These are phyloP conservation scores for Balaenoptera acutorostrata DNA, from an alignment of 2,113 vertebrate genomes.

Conservation along the genomic window DNA sequence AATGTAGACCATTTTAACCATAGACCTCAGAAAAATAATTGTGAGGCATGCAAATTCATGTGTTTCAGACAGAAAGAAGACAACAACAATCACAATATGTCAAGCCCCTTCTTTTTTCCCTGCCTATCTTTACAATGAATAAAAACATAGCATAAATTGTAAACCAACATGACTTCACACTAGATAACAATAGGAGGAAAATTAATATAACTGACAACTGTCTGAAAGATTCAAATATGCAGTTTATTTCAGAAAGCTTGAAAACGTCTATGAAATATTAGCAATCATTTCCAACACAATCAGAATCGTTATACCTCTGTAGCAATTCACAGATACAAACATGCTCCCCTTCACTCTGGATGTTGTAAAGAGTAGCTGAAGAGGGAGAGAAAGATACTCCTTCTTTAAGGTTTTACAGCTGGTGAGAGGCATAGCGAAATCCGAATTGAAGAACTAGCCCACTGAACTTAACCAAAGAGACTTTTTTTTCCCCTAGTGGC, in stretches of 20 bases:
- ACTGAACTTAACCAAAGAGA: neutral
- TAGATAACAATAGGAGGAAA: neutral
- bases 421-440: neutral
- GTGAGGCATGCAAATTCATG: neutral
- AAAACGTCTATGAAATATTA: neutral
- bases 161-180: neutral
- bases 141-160: constrained; percentile 1
- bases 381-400: neutral
- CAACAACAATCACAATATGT: neutral
- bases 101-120: neutral
- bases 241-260: constrained; percentile 29
- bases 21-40: constrained; percentile 28
- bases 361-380: neutral
- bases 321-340: neutral
- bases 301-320: neutral
- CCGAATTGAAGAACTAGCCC: neutral
- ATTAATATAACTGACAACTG: neutral
- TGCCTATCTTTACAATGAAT: neutral
- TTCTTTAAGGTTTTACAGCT: neutral
- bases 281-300: neutral
- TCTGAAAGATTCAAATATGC: neutral
- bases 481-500: neutral
- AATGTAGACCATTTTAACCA: constrained; percentile 13
- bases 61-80: neutral
- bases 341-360: neutral